These are phyloP conservation scores for Stylophora pistillata DNA, from an alignment of 64 coral and sea anemone genomes.

Conservation along the genomic window DNA sequence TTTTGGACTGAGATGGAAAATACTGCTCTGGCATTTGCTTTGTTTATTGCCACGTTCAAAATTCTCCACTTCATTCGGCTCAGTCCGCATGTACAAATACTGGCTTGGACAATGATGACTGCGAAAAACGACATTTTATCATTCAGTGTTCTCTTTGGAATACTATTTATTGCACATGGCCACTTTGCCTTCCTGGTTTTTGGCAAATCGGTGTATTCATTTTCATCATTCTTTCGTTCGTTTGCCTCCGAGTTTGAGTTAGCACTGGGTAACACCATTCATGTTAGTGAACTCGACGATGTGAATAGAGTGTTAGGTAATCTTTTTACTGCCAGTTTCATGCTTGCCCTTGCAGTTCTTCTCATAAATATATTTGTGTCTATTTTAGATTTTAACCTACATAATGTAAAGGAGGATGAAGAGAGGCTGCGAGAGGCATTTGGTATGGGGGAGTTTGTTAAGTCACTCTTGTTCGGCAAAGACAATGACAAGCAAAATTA, in stretches of 20 bases:
- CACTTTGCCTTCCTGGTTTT: slow-evolving; percentile 32
- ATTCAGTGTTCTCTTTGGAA: slow-evolving; percentile 3
- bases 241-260: slow-evolving; percentile 18
- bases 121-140: slow-evolving; percentile 21
- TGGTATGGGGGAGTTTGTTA: slow-evolving; percentile 4
- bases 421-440: neutral
- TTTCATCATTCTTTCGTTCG: neutral
- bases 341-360: slow-evolving; percentile 19
- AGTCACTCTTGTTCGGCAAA: neutral
- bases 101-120: neutral
- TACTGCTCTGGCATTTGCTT: neutral
- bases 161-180: slow-evolving; percentile 1
- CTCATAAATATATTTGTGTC: slow-evolving; percentile 24
- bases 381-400: slow-evolving; percentile 4
- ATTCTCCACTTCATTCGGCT: slow-evolving; percentile 23
- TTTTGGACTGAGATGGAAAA: slow-evolving; percentile 23
- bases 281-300: neutral
- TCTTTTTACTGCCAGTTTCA: slow-evolving; percentile 5
- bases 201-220: neutral
- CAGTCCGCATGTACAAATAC: slow-evolving; percentile 15
- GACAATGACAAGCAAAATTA: too few species aligned
- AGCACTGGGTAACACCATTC: neutral
- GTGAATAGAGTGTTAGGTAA: neutral
- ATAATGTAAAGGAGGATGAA: slow-evolving; percentile 17
- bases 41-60: slow-evolving; percentile 32